A percentile compares a stretch with the other conserved stretches of the same genome.
phyloP scores from a whole-genome alignment of 2,888 invertebrate species.

The Macrostomum cliftonense region DNA sequence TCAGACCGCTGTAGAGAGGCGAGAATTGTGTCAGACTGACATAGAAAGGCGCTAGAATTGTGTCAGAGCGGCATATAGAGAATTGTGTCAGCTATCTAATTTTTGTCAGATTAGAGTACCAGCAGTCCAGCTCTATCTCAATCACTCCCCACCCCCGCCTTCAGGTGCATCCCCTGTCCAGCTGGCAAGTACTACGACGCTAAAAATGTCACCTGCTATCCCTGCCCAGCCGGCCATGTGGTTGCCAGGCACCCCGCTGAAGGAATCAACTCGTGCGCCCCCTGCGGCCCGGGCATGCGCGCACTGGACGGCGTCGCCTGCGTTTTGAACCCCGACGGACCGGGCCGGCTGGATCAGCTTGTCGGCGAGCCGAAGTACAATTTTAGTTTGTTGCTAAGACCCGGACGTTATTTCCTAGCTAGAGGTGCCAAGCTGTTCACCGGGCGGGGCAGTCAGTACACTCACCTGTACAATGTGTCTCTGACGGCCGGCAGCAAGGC shows the following conservation, averaged over 20 bases:
- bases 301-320: conserved; percentile 25
- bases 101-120: too few species aligned
- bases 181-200: conserved; percentile 41
- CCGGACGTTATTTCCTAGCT: not conserved
- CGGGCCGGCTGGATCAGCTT: conserved; percentile 30
- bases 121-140: too few species aligned
- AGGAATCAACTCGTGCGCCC: conserved; percentile 36
- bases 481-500: too few species aligned
- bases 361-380: not conserved
- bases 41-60: too few species aligned
- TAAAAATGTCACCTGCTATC: conserved; percentile 34
- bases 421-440: conserved; percentile 21
- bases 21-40: too few species aligned
- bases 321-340: too few species aligned
- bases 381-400: not conserved
- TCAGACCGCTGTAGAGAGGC: too few species aligned
- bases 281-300: conserved; percentile 40
- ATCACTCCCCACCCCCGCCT: too few species aligned
- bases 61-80: too few species aligned
- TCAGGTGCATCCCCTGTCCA: conserved; percentile 43
- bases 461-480: conserved; percentile 41
- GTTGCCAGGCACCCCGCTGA: conserved; percentile 20
- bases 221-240: conserved; percentile 38
- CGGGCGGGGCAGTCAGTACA: conserved; percentile 42
- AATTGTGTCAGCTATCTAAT: too few species aligned